These are phyloP conservation scores for Prolemur simus DNA, from an alignment of 2,113 vertebrate genomes.

Conservation along the genomic window DNA sequence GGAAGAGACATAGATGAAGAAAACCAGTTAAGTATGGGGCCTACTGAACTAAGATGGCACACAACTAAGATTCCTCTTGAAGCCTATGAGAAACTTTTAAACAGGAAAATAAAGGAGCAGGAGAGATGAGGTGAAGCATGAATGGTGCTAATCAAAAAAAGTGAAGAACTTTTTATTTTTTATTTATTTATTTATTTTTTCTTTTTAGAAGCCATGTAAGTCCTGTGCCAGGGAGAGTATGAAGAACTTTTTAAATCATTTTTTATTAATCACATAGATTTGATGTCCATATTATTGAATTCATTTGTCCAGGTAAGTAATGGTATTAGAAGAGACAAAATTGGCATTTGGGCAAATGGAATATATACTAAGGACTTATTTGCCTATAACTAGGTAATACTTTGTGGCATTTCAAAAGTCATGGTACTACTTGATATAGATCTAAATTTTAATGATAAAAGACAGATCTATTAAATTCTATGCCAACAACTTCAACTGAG, in stretches of 20 bases:
- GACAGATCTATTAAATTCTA: slow-evolving; percentile 17
- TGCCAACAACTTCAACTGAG: slow-evolving; percentile 16
- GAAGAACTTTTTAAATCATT: background rate
- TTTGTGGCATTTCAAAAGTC: background rate
- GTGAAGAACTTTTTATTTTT: background rate
- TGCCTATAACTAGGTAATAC: background rate
- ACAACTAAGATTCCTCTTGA: background rate
- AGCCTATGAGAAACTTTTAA: background rate
- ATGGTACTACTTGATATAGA: background rate
- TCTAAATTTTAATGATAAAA: slow-evolving; percentile 20
- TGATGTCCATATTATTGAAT: background rate
- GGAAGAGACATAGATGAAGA: background rate
- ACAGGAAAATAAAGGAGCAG: background rate
- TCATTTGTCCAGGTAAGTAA: slow-evolving; percentile 14
- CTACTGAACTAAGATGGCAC: background rate
- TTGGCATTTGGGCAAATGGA: background rate
- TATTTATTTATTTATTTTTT: no score
- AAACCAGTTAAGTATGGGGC: background rate
- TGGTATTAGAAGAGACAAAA: slow-evolving; percentile 13
- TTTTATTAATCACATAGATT: background rate
- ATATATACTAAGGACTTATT: background rate
- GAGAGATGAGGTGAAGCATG: background rate
- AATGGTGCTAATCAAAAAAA: background rate
- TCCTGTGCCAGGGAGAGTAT: no score
- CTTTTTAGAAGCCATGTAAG: no score